Percentiles rank a stretch among this genome's conserved stretches.
Conservation (phyloP, 2,797 vertebrate species). For the Oreortyx pictus region DNA sequence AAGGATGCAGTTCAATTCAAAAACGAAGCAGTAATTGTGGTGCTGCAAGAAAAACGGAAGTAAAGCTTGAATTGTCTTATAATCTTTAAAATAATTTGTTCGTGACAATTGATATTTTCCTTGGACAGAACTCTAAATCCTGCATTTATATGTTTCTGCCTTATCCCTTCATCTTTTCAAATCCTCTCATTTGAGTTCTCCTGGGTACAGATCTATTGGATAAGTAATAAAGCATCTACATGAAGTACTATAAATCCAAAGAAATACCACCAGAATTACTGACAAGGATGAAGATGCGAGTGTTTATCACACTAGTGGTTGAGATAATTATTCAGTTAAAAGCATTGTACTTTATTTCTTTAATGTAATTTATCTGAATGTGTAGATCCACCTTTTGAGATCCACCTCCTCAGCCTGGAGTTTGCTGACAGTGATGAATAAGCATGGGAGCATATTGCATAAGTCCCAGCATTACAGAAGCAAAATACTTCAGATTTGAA, state of each 20-base stretch:
- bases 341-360: background rate
- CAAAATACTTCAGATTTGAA: constrained; percentile 9
- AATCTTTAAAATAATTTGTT: background rate
- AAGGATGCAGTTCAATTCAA: background rate
- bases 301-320: background rate
- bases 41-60: background rate
- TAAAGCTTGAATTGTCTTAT: background rate
- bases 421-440: background rate
- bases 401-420: background rate
- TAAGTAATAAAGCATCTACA: background rate
- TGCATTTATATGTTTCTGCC: background rate
- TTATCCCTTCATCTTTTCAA: constrained; percentile 8
- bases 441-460: background rate
- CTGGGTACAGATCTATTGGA: background rate
- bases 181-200: background rate
- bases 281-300: background rate
- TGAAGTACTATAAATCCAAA: background rate
- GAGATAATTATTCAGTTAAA: background rate
- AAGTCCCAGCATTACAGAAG: background rate
- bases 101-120: background rate
- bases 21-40: background rate
- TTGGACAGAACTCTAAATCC: background rate
- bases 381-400: background rate
- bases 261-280: background rate
- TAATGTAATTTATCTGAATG: background rate